Conservation (phyloP, 2,113 vertebrate species). For the Sorex araneus region DNA sequence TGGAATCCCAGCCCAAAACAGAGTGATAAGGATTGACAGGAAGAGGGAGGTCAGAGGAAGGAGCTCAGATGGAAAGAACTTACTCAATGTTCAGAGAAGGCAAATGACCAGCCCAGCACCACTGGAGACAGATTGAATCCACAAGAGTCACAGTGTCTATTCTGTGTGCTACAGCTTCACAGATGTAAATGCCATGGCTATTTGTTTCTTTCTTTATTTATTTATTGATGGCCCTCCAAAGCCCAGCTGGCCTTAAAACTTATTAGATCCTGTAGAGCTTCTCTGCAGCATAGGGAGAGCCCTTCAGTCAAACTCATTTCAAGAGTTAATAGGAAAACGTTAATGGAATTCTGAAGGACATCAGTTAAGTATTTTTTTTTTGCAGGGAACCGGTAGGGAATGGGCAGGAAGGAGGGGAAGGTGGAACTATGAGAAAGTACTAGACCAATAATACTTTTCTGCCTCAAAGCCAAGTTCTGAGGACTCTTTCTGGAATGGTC, state of each 20-base stretch:
- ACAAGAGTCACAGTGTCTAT: no score
- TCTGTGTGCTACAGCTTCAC: background rate
- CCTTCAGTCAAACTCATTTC: conserved; percentile 69
- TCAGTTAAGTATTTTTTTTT: conserved; percentile 15
- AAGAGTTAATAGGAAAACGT: conserved; percentile 79
- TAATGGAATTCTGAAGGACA: conserved; percentile 76
- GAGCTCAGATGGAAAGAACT: background rate
- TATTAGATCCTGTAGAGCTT: conserved; percentile 42
- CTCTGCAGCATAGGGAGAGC: conserved; percentile 66
- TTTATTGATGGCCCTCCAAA: conserved; percentile 6
- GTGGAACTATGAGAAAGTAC: background rate
- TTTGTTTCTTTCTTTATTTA: conserved; percentile 14
- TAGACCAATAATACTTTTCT: background rate
- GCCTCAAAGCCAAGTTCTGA: conserved; percentile 7
- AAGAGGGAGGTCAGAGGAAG: rapidly evolving
- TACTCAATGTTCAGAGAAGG: background rate
- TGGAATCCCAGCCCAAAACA: background rate
- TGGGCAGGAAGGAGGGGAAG: background rate
- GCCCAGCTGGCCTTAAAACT: conserved; percentile 38
- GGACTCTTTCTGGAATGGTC: background rate
- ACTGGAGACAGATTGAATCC: background rate
- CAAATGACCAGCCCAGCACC: background rate
- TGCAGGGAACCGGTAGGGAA: background rate
- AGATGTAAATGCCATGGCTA: background rate
- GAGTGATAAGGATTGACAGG: background rate